Evolutionary conservation across 2,797 vertebrate species (phyloP), one percentile per base, ranked within the genome.

Genomic region (Hyperoplus lanceolatus): DNA sequence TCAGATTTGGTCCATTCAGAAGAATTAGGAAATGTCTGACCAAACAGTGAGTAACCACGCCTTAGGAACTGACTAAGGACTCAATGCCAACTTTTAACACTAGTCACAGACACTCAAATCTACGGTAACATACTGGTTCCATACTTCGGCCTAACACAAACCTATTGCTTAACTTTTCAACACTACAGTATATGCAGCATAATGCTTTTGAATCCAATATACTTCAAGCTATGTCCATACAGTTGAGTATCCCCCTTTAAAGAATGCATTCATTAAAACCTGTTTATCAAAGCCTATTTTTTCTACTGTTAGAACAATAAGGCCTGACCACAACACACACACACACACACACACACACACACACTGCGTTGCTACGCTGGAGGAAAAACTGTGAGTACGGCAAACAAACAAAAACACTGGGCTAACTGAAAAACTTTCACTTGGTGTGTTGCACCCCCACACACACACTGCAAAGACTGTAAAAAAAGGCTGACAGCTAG

Each of bases 351-450:
- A n/a, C n/a, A n/a, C n/a, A n/a, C n/a, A n/a, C n/a, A n/a, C n/a
- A n/a, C n/a, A n/a, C n/a, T n/a, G n/a, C 71, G 90, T 89, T 87
- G 80, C 91, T 85, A 77, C 0, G 87, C 83, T 75, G 85, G 83
- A n/a, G n/a, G n/a, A 54, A 29, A 61, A 79, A 74, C 84, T 56
- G 78, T 0, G 59, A 77, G 36, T 39, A 61, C 14, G 5, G 56
- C 79, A 81, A 29, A 90, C 88, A 88, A 86, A 90, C 85, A 85
- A 76, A 29, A 85, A 75, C 79, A n/a, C 43, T 6, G 55, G 63
- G 70, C 12, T 29, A 0, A 38, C 59, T 45, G 65, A 81, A 79
- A 29, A 62, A 81, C 87, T 65, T 83, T 90, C 71, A 36, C 82
- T 80, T 49, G 49, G 70, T 73, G 67, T 51, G 67, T 51, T 67